phyloP scores from a whole-genome alignment of 2,797 vertebrate genomes.

The Heliangelus exortis region DNA sequence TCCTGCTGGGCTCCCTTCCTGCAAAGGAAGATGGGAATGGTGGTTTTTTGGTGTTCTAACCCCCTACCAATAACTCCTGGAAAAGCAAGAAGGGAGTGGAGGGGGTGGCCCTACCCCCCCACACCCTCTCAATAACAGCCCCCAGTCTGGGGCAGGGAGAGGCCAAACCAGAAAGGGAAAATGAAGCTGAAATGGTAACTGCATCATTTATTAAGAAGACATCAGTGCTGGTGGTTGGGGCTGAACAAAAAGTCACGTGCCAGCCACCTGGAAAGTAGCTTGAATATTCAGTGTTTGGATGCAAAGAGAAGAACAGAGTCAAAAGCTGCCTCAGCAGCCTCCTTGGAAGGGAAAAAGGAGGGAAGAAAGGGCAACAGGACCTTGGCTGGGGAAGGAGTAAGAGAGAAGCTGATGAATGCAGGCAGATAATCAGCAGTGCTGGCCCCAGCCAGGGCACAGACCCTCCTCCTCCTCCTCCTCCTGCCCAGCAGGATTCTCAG shows the following conservation, averaged over 20 bases:
- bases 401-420: not conserved
- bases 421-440: not conserved
- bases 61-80: too few species aligned
- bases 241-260: not conserved
- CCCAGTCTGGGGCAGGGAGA: not conserved
- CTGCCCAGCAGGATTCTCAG: not conserved
- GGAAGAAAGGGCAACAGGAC: not conserved
- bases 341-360: not conserved
- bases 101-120: accelerated
- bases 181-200: not conserved
- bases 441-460: not conserved
- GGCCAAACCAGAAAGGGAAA: not conserved
- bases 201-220: not conserved
- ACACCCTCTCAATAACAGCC: too few species aligned
- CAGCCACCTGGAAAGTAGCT: not conserved
- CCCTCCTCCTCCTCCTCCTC: not conserved
- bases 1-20: not conserved
- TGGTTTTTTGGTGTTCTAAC: too few species aligned
- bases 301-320: not conserved
- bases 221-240: accelerated
- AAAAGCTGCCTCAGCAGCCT: not conserved
- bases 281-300: accelerated
- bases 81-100: too few species aligned
- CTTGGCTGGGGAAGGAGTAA: not conserved
- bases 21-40: not conserved